phyloP scores from a whole-genome alignment of 2,113 vertebrate genomes.

The Urocitellus parryii region DNA sequence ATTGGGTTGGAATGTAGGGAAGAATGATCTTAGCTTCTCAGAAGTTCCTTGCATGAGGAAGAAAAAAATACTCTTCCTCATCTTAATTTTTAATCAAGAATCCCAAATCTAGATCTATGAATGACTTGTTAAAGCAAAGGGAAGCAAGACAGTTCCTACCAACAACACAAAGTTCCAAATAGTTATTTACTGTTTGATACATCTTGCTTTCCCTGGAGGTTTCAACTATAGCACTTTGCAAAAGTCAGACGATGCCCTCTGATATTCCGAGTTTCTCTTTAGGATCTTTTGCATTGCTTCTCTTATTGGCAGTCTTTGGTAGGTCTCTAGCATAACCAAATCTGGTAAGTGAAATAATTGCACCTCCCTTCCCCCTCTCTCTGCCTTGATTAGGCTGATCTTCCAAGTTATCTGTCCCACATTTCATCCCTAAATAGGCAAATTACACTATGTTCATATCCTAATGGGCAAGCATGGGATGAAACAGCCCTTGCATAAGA shows the following conservation, averaged over 20 bases:
- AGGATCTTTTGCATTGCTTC: conserved; percentile 32
- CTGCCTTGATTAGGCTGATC: neutral
- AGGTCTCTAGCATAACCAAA: neutral
- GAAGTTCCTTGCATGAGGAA: conserved; percentile 34
- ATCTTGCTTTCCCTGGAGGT: neutral
- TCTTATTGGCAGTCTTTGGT: neutral
- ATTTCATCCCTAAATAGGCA: conserved; percentile 27
- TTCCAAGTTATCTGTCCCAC: neutral
- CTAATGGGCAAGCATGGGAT: neutral
- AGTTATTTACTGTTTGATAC: neutral
- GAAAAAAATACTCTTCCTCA: neutral
- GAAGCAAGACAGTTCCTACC: neutral
- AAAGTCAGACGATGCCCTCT: conserved; percentile 5
- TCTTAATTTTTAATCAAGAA: conserved; percentile 55
- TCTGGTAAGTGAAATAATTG: neutral
- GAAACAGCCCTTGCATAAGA: neutral
- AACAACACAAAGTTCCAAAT: conserved; percentile 23
- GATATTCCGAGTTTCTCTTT: conserved; percentile 33
- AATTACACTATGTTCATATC: neutral
- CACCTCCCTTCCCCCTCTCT: neutral
- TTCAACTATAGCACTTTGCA: neutral
- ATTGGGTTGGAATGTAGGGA: neutral
- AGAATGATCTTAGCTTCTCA: neutral
- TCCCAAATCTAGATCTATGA: neutral
- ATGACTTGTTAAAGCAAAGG: conserved; percentile 33